Evolutionary conservation across 2,888 invertebrate species (phyloP).

Genomic region (Aquatica leii): DNA sequence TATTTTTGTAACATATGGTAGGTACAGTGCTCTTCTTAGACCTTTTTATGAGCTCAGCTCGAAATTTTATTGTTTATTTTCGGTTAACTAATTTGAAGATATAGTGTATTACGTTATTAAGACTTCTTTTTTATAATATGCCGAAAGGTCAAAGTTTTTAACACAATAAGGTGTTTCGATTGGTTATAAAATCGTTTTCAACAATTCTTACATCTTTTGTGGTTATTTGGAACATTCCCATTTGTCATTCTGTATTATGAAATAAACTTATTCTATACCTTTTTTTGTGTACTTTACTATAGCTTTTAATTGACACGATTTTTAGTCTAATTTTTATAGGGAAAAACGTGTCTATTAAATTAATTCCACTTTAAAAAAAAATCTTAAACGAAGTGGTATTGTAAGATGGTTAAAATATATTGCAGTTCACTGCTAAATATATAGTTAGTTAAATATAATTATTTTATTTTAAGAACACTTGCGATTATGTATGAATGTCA

Average conservation of each 20-base stretch:
- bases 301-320: slow-evolving; percentile 31
- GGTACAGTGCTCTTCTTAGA: slow-evolving; percentile 53
- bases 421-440: slow-evolving; percentile 37
- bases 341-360: slow-evolving; percentile 20
- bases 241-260: slow-evolving; percentile 60
- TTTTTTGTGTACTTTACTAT: slow-evolving; percentile 49
- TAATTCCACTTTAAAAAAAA: slow-evolving; percentile 14
- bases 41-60: slow-evolving; percentile 48
- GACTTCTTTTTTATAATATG: slow-evolving; percentile 31
- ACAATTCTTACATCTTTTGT: slow-evolving; percentile 35
- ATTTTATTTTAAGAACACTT: slow-evolving; percentile 48
- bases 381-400: slow-evolving; percentile 24
- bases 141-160: slow-evolving; percentile 21
- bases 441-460: slow-evolving; percentile 44
- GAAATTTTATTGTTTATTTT: slow-evolving; percentile 52
- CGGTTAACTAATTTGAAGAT: slow-evolving; percentile 37
- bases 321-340: slow-evolving; percentile 10
- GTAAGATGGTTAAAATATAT: slow-evolving; percentile 30
- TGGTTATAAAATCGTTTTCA: slow-evolving; percentile 19
- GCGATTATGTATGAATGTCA: slow-evolving; percentile 62
- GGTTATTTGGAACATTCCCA: slow-evolving; percentile 58
- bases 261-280: slow-evolving; percentile 59
- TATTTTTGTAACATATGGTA: slow-evolving; percentile 60
- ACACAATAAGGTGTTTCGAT: slow-evolving; percentile 23
- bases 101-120: slow-evolving; percentile 39